A percentile compares a stretch with the other conserved stretches of the same genome.
Conservation (phyloP, 2,888 invertebrate species). For the Diaperis boleti region DNA sequence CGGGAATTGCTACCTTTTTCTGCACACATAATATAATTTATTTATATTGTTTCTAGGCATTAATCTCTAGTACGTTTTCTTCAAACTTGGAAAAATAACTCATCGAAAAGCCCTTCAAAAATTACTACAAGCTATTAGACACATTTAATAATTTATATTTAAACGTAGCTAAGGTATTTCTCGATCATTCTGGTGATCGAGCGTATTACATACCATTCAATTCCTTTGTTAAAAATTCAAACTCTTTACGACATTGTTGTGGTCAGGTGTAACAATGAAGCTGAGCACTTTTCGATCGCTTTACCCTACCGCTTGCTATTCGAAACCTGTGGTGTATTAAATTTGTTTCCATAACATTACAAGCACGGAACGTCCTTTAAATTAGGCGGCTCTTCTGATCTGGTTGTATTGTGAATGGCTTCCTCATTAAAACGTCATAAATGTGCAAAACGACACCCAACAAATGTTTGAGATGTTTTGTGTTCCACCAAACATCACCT, state of each 20-base stretch:
- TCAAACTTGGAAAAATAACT: neutral
- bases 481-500: neutral
- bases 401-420: slow-evolving; percentile 1
- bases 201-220: neutral
- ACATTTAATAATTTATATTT: neutral
- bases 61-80: too few species aligned
- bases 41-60: slow-evolving; percentile 19
- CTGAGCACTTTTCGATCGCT: neutral
- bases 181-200: too few species aligned
- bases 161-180: too few species aligned
- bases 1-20: slow-evolving; percentile 13
- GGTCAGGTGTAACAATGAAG: neutral
- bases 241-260: neutral
- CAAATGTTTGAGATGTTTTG: neutral
- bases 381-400: slow-evolving; percentile 7
- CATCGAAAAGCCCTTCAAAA: slow-evolving; percentile 10
- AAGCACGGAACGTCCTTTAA: neutral
- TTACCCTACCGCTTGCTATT: neutral
- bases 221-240: too few species aligned
- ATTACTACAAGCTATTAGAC: neutral
- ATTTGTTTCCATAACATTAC: slow-evolving; percentile 10
- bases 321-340: slow-evolving; percentile 4
- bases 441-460: slow-evolving; percentile 10
- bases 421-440: slow-evolving; percentile 16
- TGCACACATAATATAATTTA: slow-evolving; percentile 11